These are phyloP conservation scores for Aphelenchoides fujianensis DNA, from an alignment of 1,140 invertebrate genomes.

Conservation along the genomic window DNA sequence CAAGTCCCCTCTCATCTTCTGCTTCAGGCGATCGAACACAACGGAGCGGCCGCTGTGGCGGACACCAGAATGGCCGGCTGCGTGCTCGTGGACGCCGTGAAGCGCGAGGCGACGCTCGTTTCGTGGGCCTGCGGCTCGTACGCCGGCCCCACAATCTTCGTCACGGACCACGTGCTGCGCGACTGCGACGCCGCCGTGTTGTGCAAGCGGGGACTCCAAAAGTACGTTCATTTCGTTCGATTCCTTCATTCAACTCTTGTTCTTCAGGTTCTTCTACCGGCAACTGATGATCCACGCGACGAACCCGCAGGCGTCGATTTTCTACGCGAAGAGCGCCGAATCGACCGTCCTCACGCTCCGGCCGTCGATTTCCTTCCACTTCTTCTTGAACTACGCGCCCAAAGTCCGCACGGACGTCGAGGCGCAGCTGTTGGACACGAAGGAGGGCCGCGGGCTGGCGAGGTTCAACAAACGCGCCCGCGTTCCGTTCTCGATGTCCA, in stretches of 20 bases:
- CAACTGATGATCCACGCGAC: background rate
- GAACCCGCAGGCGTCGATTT: background rate
- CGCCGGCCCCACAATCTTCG: background rate
- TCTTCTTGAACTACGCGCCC: background rate
- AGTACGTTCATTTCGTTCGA: background rate
- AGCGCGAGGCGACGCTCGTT: background rate
- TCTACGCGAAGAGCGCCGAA: background rate
- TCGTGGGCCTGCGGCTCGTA: conserved; percentile 12
- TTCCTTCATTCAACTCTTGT: background rate
- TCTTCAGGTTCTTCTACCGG: conserved; percentile 4
- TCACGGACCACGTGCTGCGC: background rate
- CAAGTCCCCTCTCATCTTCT: background rate
- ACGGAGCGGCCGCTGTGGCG: background rate
- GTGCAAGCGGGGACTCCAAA: conserved; percentile 16
- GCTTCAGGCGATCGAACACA: background rate
- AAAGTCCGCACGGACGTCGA: background rate
- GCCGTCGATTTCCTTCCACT: background rate
- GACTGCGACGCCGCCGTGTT: conserved; percentile 8
- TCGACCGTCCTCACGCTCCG: background rate
- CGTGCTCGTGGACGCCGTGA: background rate
- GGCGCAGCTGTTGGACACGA: background rate
- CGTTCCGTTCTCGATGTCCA: background rate
- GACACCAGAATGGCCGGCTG: conserved; percentile 9
- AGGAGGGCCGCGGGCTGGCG: background rate
- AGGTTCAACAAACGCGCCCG: background rate